phyloP scores from a whole-genome alignment of 1,140 invertebrate species.

The Tetranychus urticae region DNA sequence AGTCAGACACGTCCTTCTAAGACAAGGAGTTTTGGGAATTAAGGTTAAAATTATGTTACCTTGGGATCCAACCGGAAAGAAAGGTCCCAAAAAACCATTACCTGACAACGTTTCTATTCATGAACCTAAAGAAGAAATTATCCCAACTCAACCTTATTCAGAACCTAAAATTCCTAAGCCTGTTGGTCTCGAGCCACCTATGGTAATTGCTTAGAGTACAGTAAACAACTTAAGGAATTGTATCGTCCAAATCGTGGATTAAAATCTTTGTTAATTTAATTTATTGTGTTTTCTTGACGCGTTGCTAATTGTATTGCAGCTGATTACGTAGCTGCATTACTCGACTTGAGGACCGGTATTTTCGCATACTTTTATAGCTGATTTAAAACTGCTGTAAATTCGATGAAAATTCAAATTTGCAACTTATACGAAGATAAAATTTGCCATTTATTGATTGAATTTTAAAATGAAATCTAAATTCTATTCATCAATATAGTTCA shows the following conservation, averaged over 20 bases:
- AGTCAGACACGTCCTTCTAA: slow-evolving; percentile 81
- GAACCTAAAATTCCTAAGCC: slow-evolving; percentile 3
- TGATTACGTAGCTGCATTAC: too few species aligned
- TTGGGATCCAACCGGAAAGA: slow-evolving; percentile 88
- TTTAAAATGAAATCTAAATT: too few species aligned
- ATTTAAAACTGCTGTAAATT: too few species aligned
- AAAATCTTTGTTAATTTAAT: background rate
- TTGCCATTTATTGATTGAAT: too few species aligned
- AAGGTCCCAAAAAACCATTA: slow-evolving; percentile 81
- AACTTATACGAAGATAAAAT: too few species aligned
- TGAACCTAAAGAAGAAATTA: slow-evolving; percentile 52
- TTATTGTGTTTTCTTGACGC: too few species aligned
- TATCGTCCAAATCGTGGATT: background rate
- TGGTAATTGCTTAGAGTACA: background rate
- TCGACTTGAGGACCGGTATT: too few species aligned
- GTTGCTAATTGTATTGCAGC: too few species aligned
- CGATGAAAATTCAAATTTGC: too few species aligned
- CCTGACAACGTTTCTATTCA: slow-evolving; percentile 88
- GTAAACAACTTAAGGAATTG: background rate
- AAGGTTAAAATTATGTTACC: slow-evolving; percentile 99
- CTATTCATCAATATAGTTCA: too few species aligned
- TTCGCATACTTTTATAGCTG: too few species aligned
- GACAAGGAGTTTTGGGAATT: slow-evolving; percentile 70
- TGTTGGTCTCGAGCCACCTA: background rate
- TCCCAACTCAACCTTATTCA: slow-evolving; percentile 4